Evolutionary conservation across 2,797 vertebrate species (phyloP).

Genomic region (Enteromius radiatus): DNA sequence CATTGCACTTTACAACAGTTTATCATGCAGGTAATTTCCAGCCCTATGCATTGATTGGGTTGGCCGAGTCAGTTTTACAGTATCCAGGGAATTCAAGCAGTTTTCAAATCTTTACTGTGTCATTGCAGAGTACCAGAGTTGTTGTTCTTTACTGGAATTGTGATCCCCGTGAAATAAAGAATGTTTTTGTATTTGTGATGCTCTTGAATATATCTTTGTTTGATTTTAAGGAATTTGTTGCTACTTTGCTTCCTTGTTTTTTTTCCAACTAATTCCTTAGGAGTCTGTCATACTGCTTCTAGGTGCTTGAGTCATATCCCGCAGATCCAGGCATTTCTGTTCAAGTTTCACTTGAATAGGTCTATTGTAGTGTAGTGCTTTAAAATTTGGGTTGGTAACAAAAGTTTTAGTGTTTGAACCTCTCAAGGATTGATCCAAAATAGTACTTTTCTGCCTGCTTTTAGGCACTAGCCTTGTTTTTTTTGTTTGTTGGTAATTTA

Average conservation of each 20-base stretch:
- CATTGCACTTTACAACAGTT: constrained; percentile 74
- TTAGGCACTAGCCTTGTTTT: neutral
- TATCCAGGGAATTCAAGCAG: constrained; percentile 56
- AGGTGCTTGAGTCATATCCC: constrained; percentile 27
- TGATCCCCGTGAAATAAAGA: constrained; percentile 47
- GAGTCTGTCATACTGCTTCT: neutral
- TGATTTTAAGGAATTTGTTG: neutral
- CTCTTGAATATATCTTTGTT: neutral
- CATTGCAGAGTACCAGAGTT: constrained; percentile 6
- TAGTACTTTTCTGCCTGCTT: neutral
- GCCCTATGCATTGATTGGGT: constrained; percentile 55
- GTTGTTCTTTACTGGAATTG: constrained; percentile 40
- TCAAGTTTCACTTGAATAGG: neutral
- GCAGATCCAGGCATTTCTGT: neutral
- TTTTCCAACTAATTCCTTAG: neutral
- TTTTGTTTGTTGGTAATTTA: too few relatives aligned
- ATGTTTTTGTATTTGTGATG: constrained; percentile 43
- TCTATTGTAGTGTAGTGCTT: neutral
- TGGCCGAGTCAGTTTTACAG: constrained; percentile 54
- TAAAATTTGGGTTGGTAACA: neutral
- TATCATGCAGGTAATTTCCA: constrained; percentile 54
- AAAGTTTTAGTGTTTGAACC: neutral
- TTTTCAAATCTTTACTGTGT: constrained; percentile 26
- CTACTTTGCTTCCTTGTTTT: neutral
- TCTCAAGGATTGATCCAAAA: neutral